These are phyloP conservation scores for Tympanoctomys barrerae DNA, from an alignment of 2,797 vertebrate genomes.

Conservation along the genomic window DNA sequence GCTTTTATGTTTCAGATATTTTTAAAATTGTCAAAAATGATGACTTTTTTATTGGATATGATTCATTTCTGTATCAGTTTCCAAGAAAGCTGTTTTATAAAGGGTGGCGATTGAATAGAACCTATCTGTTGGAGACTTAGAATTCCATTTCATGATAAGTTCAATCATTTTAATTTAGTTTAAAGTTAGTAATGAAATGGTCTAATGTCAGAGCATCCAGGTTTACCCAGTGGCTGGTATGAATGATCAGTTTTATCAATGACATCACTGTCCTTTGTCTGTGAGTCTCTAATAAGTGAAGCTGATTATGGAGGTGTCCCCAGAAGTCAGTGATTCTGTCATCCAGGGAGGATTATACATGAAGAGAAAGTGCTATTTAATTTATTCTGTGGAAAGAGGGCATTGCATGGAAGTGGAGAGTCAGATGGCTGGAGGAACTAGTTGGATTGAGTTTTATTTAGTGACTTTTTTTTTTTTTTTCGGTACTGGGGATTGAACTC, in stretches of 20 bases:
- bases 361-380: not conserved
- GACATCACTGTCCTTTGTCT: not conserved
- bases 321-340: not conserved
- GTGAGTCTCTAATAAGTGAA: not conserved
- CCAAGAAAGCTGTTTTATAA: conserved; percentile 50
- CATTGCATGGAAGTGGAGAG: not conserved
- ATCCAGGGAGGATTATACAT: not conserved
- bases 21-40: conserved; percentile 56
- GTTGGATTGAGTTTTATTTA: not conserved
- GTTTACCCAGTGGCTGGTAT: not conserved
- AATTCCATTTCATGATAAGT: not conserved
- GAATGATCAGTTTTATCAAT: not conserved
- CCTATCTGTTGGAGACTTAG: conserved; percentile 1
- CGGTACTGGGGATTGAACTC: too few species aligned
- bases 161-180: conserved; percentile 48
- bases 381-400: not conserved
- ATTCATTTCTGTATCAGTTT: conserved; percentile 68
- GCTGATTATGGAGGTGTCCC: not conserved
- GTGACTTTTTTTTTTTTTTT: too few species aligned
- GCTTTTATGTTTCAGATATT: conserved; percentile 29
- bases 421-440: not conserved
- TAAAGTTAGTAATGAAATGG: conserved; percentile 28
- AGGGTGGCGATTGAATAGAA: conserved; percentile 35
- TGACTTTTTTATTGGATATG: conserved; percentile 54
- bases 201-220: conserved; percentile 26